Percentiles rank a stretch among this genome's conserved stretches.
phyloP scores from a whole-genome alignment of 1,140 invertebrate species.

The Trichonephila clavata region DNA sequence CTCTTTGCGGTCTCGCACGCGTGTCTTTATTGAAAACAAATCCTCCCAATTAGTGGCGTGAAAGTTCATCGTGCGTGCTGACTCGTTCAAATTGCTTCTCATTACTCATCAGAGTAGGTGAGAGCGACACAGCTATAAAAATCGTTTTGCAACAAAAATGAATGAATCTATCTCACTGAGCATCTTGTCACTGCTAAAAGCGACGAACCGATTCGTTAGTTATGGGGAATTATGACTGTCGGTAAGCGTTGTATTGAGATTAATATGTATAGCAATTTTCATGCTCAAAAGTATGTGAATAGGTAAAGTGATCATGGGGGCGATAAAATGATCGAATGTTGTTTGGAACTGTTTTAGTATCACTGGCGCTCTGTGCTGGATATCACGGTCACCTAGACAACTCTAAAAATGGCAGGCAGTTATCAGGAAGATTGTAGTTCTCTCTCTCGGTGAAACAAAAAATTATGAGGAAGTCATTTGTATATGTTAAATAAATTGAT shows the following conservation, averaged over 20 bases:
- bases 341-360: not conserved
- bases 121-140: not conserved
- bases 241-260: not conserved
- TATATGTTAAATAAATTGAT: too few species aligned
- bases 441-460: not conserved
- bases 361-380: not conserved
- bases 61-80: not conserved
- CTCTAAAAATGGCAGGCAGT: too few species aligned
- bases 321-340: too few species aligned
- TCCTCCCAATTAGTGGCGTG: conserved; percentile 17
- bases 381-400: conserved; percentile 11
- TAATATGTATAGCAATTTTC: not conserved
- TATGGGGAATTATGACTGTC: not conserved
- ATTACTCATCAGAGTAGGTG: not conserved
- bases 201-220: not conserved
- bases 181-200: not conserved
- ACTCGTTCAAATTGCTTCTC: not conserved
- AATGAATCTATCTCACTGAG: not conserved
- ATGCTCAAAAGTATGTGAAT: not conserved
- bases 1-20: not conserved
- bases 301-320: not conserved
- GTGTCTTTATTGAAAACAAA: conserved; percentile 16
- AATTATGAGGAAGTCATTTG: too few species aligned
- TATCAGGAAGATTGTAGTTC: not conserved
- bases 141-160: not conserved